These are phyloP conservation scores for Drosophila navojoa DNA, from an alignment of 1,140 invertebrate species.

Conservation along the genomic window DNA sequence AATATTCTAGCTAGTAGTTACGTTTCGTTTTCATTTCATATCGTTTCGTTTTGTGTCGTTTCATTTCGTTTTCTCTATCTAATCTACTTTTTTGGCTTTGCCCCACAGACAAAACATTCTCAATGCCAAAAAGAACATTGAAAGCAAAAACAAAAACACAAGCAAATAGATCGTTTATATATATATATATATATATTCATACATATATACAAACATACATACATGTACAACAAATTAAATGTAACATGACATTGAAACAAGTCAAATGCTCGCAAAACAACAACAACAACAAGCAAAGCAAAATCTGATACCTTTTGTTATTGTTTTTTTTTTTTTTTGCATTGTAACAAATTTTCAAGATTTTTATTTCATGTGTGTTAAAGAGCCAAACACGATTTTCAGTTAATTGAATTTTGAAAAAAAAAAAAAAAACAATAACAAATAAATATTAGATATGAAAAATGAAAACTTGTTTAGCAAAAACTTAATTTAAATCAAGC, in stretches of 20 bases:
- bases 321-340: conserved; percentile 12
- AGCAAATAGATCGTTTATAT: conserved; percentile 21
- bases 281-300: background rate
- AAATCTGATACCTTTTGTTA: conserved; percentile 55
- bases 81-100: conserved; percentile 63
- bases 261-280: conserved; percentile 62
- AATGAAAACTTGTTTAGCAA: background rate
- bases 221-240: conserved; percentile 46
- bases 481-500: background rate
- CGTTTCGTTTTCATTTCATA: conserved; percentile 6
- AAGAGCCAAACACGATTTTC: conserved; percentile 58
- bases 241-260: conserved; percentile 79
- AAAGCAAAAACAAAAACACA: conserved; percentile 23
- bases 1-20: conserved; percentile 11
- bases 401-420: conserved; percentile 53
- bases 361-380: conserved; percentile 28
- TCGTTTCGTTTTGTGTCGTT: too few relatives aligned
- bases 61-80: conserved; percentile 45
- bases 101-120: conserved; percentile 36
- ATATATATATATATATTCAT: conserved; percentile 2
- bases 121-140: conserved; percentile 69
- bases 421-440: conserved; percentile 25
- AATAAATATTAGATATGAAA: background rate
- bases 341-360: conserved; percentile 17
- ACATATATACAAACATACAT: conserved; percentile 3